phyloP scores from a whole-genome alignment of 2,113 vertebrate species.

The Oreotragus oreotragus region DNA sequence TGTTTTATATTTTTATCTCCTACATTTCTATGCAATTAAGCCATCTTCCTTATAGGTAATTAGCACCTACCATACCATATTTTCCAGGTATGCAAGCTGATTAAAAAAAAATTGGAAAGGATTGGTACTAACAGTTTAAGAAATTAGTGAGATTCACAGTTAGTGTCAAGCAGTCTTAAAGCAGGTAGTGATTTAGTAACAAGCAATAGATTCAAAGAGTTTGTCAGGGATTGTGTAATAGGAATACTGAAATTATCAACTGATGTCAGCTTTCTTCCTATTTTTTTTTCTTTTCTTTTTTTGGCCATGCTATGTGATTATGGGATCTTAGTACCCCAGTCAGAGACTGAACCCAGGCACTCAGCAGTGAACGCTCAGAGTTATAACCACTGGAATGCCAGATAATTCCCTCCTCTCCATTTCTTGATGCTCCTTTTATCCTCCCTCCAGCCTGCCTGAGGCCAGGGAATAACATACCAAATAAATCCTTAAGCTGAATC shows the following conservation, averaged over 20 bases:
- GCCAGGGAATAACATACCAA: slow-evolving; percentile 79
- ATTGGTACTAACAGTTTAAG: background rate
- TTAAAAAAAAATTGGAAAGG: background rate
- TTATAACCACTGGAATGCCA: no score
- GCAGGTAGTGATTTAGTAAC: slow-evolving; percentile 65
- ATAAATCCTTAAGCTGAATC: slow-evolving; percentile 79
- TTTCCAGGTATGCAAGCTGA: background rate
- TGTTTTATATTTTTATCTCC: no score
- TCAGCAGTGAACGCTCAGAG: no score
- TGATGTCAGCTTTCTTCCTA: slow-evolving; percentile 52
- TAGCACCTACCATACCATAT: background rate
- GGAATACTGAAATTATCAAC: slow-evolving; percentile 74
- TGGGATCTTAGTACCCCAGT: no score
- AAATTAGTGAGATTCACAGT: slow-evolving; percentile 59
- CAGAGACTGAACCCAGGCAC: no score
- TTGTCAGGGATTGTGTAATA: slow-evolving; percentile 68
- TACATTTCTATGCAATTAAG: background rate
- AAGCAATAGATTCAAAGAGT: slow-evolving; percentile 62
- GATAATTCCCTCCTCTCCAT: background rate
- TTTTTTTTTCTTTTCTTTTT: background rate
- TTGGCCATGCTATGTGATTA: no score
- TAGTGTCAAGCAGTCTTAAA: slow-evolving; percentile 55
- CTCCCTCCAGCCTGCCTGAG: slow-evolving; percentile 75
- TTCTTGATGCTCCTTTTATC: slow-evolving; percentile 11
- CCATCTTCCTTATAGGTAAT: background rate